A percentile compares a stretch with the other conserved stretches of the same genome.
These are phyloP conservation scores for Nyctalus aviator DNA, from an alignment of 2,797 vertebrate genomes.

Conservation along the genomic window DNA sequence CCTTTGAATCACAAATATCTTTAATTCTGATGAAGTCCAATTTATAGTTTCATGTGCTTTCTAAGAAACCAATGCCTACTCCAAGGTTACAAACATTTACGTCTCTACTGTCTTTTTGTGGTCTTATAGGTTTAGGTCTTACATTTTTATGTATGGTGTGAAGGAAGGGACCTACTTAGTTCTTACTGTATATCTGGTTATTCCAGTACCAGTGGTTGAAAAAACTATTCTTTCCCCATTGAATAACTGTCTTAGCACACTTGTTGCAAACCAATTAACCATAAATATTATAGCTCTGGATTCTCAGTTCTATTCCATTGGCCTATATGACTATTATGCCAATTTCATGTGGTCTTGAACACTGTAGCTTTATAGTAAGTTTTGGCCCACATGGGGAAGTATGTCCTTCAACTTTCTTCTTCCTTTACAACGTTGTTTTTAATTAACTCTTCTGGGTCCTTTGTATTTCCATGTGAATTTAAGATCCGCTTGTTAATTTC, in stretches of 20 bases:
- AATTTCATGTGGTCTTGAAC: not conserved
- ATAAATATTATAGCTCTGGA: not conserved
- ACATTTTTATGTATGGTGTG: not conserved
- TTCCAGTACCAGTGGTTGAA: not conserved
- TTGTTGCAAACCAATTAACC: not conserved
- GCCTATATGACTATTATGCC: not conserved
- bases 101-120: not conserved
- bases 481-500: not conserved
- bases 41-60: not conserved
- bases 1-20: not conserved
- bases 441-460: not conserved
- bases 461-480: not conserved
- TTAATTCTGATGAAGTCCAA: not conserved
- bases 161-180: not conserved
- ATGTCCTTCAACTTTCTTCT: not conserved
- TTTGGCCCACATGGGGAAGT: not conserved
- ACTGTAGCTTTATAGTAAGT: not conserved
- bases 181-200: not conserved
- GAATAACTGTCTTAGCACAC: not conserved
- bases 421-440: not conserved
- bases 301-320: not conserved
- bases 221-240: not conserved
- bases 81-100: not conserved
- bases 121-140: not conserved
- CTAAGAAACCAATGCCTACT: not conserved